Conservation (phyloP, 1,140 invertebrate species). For the Dermatophagoides farinae region DNA sequence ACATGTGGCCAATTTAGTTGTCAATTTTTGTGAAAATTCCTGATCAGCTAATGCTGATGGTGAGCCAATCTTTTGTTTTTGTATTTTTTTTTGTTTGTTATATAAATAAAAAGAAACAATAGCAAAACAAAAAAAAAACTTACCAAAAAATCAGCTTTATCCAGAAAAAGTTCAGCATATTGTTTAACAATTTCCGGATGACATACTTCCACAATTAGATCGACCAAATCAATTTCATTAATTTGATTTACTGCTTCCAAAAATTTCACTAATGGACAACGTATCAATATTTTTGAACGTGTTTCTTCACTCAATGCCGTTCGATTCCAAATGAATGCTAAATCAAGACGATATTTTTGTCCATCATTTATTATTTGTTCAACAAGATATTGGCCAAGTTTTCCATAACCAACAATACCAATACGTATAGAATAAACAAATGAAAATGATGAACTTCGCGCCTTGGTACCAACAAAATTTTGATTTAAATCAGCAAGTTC, state of each 20-base stretch:
- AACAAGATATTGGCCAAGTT: conserved; percentile 32
- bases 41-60: conserved; percentile 34
- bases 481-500: no score
- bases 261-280: conserved; percentile 13
- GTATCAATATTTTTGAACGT: conserved; percentile 19
- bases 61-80: conserved; percentile 30
- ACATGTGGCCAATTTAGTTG: conserved; percentile 20
- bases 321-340: conserved; percentile 37
- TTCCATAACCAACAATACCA: conserved; percentile 33
- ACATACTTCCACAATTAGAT: conserved; percentile 39
- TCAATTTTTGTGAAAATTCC: conserved; percentile 25
- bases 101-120: no score
- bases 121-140: neutral
- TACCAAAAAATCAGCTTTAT: conserved; percentile 31
- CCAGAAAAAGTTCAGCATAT: conserved; percentile 30
- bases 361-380: conserved; percentile 22
- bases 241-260: conserved; percentile 23
- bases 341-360: conserved; percentile 23
- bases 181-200: conserved; percentile 34
- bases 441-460: no score
- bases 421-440: conserved; percentile 18
- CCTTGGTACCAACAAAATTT: no score
- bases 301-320: conserved; percentile 22
- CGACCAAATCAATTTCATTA: conserved; percentile 25
- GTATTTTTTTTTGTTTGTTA: conserved; percentile 9